phyloP scores from a whole-genome alignment of 23 tunicate genomes.

The Diplosoma virens region DNA sequence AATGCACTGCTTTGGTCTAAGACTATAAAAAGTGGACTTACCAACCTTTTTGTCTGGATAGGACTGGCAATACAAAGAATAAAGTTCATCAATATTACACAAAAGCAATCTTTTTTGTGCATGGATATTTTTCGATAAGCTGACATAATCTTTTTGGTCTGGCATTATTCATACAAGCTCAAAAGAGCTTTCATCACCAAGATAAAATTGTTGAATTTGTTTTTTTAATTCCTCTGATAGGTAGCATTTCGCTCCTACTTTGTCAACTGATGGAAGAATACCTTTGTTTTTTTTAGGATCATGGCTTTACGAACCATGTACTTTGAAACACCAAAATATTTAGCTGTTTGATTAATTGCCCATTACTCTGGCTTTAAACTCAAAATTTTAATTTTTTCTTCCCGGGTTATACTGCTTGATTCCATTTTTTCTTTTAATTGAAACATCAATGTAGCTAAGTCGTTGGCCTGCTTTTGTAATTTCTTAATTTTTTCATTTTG shows the following conservation, averaged over 20 bases:
- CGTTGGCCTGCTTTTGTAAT: no score
- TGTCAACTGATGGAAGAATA: background rate
- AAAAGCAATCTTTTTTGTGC: background rate
- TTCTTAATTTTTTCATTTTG: no score
- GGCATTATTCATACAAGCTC: conserved; percentile 14
- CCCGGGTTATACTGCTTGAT: background rate
- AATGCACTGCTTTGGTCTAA: conserved; percentile 9
- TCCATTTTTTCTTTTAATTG: background rate
- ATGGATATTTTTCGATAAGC: background rate
- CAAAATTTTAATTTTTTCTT: conserved; percentile 1
- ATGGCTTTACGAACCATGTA: background rate
- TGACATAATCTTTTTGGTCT: conserved; percentile 13
- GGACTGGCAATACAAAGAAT: background rate
- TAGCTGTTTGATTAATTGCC: background rate
- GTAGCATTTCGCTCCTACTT: background rate
- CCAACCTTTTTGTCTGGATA: conserved; percentile 8
- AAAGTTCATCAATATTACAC: conserved; percentile 2
- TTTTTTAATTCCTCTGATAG: background rate
- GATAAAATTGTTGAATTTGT: background rate
- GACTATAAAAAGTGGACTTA: background rate
- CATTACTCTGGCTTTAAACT: conserved; percentile 2
- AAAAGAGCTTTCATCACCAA: background rate
- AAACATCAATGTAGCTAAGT: conserved; percentile 11
- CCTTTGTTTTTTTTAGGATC: background rate
- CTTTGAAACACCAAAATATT: background rate